Evolutionary conservation across 2,888 invertebrate genomes (phyloP).

Genomic region (Balanococcus diminutus): DNA sequence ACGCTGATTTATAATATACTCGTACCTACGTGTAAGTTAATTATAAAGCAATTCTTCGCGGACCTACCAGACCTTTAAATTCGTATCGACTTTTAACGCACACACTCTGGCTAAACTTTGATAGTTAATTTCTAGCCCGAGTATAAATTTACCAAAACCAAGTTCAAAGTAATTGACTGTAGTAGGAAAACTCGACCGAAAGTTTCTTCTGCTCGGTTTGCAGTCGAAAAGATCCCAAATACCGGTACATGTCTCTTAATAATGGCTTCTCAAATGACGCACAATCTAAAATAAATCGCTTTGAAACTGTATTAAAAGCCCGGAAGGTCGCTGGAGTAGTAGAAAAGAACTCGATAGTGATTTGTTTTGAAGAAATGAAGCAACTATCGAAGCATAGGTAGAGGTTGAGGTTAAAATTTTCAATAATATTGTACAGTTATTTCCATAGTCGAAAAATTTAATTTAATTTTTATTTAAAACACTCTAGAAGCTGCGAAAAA

Average conservation of each 20-base stretch:
- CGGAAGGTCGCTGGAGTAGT: neutral
- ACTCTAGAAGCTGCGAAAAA: no score
- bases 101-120: neutral
- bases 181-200: neutral
- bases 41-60: neutral
- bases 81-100: neutral
- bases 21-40: neutral
- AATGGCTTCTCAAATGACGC: neutral
- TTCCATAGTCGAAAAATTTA: no score
- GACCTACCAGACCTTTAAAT: neutral
- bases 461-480: no score
- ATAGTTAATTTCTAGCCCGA: neutral
- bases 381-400: no score
- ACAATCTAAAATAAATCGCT: neutral
- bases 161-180: slow-evolving; percentile 7
- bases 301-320: neutral
- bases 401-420: no score
- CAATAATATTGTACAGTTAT: no score
- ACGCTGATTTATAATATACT: neutral
- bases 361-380: neutral
- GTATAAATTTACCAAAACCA: neutral
- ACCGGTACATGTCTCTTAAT: neutral
- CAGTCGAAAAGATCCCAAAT: neutral
- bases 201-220: neutral
- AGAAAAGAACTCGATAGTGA: neutral